Evolutionary conservation across 2,888 invertebrate genomes (phyloP).

Genomic region (Coecobrya sp.): DNA sequence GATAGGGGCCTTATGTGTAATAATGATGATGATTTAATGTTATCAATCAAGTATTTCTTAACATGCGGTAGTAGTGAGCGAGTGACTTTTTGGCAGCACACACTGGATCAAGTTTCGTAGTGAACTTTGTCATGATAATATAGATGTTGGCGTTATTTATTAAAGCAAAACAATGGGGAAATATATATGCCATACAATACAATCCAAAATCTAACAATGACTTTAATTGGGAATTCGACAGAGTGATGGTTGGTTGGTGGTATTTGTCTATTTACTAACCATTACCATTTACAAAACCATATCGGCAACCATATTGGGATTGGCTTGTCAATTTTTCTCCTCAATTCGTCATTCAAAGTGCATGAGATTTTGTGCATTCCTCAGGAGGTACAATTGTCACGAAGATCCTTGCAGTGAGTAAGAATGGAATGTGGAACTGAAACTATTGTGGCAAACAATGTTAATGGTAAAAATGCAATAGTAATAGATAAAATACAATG

Average conservation of each 20-base stretch:
- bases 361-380: slow-evolving; percentile 3
- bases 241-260: not conserved
- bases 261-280: not conserved
- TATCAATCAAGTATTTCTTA: slow-evolving; percentile 45
- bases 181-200: slow-evolving; percentile 55
- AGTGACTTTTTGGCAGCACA: slow-evolving; percentile 8
- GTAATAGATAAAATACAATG: slow-evolving; percentile 22
- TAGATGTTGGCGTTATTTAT: not conserved
- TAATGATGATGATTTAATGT: slow-evolving; percentile 35
- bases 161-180: slow-evolving; percentile 35
- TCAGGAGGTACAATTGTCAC: slow-evolving; percentile 49
- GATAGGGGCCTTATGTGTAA: not conserved
- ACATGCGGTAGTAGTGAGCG: slow-evolving; percentile 38
- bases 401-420: slow-evolving; percentile 29
- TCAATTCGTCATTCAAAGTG: slow-evolving; percentile 14
- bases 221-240: slow-evolving; percentile 6
- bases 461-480: slow-evolving; percentile 4
- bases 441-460: slow-evolving; percentile 7
- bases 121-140: slow-evolving; percentile 13
- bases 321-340: slow-evolving; percentile 22
- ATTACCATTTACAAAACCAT: no score
- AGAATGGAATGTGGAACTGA: slow-evolving; percentile 28
- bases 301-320: no score
- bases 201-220: slow-evolving; percentile 46
- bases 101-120: not conserved